Evolutionary conservation across 2,888 invertebrate species (phyloP).

Genomic region (Galerucella calmariensis): DNA sequence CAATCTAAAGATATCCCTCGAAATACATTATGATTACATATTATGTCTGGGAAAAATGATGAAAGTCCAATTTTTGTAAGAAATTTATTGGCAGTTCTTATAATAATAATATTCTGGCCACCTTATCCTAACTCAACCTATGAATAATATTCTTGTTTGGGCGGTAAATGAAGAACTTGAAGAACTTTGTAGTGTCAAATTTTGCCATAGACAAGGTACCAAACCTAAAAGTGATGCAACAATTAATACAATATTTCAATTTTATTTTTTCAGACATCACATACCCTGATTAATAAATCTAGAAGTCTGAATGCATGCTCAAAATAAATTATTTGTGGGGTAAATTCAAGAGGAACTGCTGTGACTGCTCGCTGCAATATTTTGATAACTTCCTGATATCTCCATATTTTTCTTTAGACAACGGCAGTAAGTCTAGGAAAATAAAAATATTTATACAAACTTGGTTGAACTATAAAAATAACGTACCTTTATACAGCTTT

Average conservation of each 20-base stretch:
- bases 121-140: constrained; percentile 17
- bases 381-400: constrained; percentile 21
- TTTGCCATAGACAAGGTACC: constrained; percentile 16
- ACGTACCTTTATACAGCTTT: no score
- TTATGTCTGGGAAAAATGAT: background rate
- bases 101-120: constrained; percentile 16
- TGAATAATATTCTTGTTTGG: constrained; percentile 11
- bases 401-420: constrained; percentile 18
- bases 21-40: constrained; percentile 9
- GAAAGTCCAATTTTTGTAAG: background rate
- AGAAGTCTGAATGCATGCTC: constrained; percentile 10
- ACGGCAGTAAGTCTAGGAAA: constrained; percentile 6
- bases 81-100: constrained; percentile 15
- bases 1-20: constrained; percentile 9
- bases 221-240: constrained; percentile 13
- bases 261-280: constrained; percentile 7
- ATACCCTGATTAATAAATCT: constrained; percentile 2
- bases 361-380: constrained; percentile 13
- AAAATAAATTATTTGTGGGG: constrained; percentile 15
- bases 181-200: constrained; percentile 9
- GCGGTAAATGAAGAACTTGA: constrained; percentile 11
- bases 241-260: constrained; percentile 12
- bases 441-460: constrained; percentile 9
- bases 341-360: constrained; percentile 9
- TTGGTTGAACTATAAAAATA: background rate